These are phyloP conservation scores for Hoplodrina blanda DNA, from an alignment of 2,888 invertebrate species.

Conservation along the genomic window DNA sequence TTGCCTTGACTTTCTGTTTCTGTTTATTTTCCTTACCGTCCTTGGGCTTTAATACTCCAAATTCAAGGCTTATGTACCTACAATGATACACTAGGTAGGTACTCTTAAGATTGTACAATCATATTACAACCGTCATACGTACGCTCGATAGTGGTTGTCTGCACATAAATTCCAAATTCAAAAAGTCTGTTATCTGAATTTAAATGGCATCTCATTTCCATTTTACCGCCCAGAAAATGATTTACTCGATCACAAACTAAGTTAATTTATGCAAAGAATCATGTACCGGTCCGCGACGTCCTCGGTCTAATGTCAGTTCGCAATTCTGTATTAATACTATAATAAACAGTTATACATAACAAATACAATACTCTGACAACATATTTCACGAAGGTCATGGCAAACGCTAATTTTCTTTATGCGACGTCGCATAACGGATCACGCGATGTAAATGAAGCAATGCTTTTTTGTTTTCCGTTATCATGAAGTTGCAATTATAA, in stretches of 20 bases:
- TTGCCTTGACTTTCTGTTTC: conserved; percentile 18
- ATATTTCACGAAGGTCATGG: conserved; percentile 81
- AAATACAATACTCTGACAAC: conserved; percentile 69
- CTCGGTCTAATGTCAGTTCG: conserved; percentile 77
- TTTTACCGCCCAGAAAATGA: conserved; percentile 70
- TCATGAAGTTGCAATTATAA: conserved; percentile 54
- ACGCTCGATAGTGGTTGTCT: conserved; percentile 27
- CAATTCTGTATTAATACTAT: conserved; percentile 74
- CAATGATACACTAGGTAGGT: conserved; percentile 1
- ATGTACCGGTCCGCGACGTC: conserved; percentile 86
- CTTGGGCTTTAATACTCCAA: neutral
- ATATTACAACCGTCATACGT: conserved; percentile 40
- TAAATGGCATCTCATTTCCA: conserved; percentile 67
- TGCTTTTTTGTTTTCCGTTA: conserved; percentile 63
- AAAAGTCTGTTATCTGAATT: conserved; percentile 59
- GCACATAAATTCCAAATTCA: conserved; percentile 57
- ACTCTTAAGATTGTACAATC: conserved; percentile 5
- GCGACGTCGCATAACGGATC: conserved; percentile 76
- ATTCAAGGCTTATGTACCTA: neutral
- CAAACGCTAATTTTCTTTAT: conserved; percentile 83
- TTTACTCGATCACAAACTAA: conserved; percentile 72
- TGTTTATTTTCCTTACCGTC: conserved; percentile 17
- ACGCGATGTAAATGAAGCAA: conserved; percentile 78
- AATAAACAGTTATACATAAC: conserved; percentile 77
- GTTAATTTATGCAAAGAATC: conserved; percentile 86